Percentiles rank a stretch among this genome's conserved stretches.
phyloP scores from a whole-genome alignment of 2,113 vertebrate species.

The Tragelaphus imberbis region DNA sequence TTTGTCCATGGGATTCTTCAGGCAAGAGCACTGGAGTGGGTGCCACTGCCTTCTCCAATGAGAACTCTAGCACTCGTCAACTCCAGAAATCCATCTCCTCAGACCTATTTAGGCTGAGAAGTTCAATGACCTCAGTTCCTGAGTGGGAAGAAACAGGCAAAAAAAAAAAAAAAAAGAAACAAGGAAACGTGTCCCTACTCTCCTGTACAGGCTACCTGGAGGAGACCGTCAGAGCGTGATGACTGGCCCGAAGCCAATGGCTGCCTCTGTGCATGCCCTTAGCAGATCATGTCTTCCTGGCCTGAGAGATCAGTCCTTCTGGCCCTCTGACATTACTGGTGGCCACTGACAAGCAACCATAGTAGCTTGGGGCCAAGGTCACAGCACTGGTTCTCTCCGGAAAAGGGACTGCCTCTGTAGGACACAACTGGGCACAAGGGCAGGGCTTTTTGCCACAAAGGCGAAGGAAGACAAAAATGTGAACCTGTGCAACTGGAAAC shows the following conservation, averaged over 20 bases:
- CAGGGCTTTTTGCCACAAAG: conserved; percentile 19
- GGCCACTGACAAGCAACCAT: not conserved
- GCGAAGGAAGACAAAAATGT: conserved; percentile 33
- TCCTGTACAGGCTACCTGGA: not conserved
- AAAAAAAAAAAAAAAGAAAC: not conserved
- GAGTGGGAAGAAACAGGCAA: not conserved
- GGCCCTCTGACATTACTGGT: not conserved
- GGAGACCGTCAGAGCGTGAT: not conserved
- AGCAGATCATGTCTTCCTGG: not conserved
- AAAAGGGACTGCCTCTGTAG: not conserved
- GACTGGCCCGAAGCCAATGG: not conserved
- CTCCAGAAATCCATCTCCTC: not conserved
- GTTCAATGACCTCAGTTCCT: not conserved
- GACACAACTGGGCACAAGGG: not conserved
- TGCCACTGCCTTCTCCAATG: not conserved
- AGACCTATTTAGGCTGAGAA: not conserved
- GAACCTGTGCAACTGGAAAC: not conserved
- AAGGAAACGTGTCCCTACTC: not conserved
- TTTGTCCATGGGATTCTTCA: no score
- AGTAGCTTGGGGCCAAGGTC: conserved; percentile 13
- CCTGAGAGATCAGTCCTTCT: not conserved
- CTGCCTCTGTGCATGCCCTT: not conserved
- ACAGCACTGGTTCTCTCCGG: not conserved
- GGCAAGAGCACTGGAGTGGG: no score
- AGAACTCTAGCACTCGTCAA: not conserved